These are phyloP conservation scores for Rhagonycha fulva DNA, from an alignment of 2,888 invertebrate genomes.

Conservation along the genomic window DNA sequence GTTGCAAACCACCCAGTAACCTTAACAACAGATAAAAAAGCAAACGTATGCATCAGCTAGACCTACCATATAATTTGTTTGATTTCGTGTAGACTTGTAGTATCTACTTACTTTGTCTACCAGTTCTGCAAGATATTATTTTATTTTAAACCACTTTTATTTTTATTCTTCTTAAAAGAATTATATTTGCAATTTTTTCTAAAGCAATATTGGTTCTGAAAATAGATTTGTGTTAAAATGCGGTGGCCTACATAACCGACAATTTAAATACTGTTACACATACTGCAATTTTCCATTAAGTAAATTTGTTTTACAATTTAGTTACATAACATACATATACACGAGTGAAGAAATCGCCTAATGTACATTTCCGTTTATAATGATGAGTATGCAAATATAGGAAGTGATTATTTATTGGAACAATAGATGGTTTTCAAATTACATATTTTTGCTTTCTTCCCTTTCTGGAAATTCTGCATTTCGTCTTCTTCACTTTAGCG, in stretches of 20 bases:
- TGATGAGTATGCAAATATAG: neutral
- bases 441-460: neutral
- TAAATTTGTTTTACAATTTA: neutral
- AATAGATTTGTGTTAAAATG: neutral
- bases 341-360: neutral
- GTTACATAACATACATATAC: neutral
- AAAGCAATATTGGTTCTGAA: neutral
- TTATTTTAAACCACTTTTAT: neutral
- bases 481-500: too few relatives aligned
- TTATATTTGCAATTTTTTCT: neutral
- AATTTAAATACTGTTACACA: neutral
- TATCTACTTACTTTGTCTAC: neutral
- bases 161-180: neutral
- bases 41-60: neutral
- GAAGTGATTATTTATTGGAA: neutral
- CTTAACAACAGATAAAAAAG: neutral
- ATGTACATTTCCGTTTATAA: neutral
- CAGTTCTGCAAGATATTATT: neutral
- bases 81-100: neutral
- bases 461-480: neutral
- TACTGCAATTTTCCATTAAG: neutral
- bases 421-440: neutral
- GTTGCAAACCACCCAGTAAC: neutral
- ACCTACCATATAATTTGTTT: neutral
- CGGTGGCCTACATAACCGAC: neutral